Base-by-base conservation (phyloP, 2,888 invertebrate species). In the Pollenia amentaria region DNA sequence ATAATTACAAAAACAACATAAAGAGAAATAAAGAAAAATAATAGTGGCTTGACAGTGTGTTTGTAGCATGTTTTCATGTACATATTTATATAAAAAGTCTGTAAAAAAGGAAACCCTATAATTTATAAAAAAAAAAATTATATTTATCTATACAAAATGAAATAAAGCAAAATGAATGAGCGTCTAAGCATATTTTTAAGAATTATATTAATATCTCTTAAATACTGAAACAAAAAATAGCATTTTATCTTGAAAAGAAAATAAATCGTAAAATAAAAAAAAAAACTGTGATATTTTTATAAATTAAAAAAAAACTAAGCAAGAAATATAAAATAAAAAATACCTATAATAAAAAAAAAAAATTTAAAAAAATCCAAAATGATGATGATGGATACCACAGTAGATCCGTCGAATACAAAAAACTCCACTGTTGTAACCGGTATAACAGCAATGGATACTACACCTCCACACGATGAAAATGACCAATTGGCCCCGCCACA, bases 311-410 rank as follows among this genome's bases (percentile, higher is more conserved):
- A 29, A 46, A 57, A n/a, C 10, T 29, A 29, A 18, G 11, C 11
- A 12, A 14, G n/a, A 70, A 38, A 14, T 62, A 9, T 10, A 16
- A 21, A 60, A 69, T 1, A n/a, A 48, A 65, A 48, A 65, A 29
- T 1, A 21, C 46, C 1, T 42, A 21, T 48, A 73, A 51, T 0
- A 64, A 51, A 14, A 12, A 53, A 0, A 46, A 53, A 14, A 76
- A 70, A 51, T 11, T n/a, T 21, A 44, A 12, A 40, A 51, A 57
- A 48, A 40, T 44, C 9, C 84, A 88, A 88, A 89, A 92, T 92
- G 92, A 92, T 92, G 91, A 92, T 92, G 92, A 91, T 92, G 92
- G 92, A 92, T 88, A 90, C 81, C 51, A 67, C 90, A 84, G 38
- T 88, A 89, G 89, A 91, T 65, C 70, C 78, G 44, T 69, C 84